Percentiles rank a stretch among this genome's conserved stretches.
These are phyloP conservation scores for Meriones psammophilus DNA, from an alignment of 2,797 vertebrate species.

Conservation along the genomic window DNA sequence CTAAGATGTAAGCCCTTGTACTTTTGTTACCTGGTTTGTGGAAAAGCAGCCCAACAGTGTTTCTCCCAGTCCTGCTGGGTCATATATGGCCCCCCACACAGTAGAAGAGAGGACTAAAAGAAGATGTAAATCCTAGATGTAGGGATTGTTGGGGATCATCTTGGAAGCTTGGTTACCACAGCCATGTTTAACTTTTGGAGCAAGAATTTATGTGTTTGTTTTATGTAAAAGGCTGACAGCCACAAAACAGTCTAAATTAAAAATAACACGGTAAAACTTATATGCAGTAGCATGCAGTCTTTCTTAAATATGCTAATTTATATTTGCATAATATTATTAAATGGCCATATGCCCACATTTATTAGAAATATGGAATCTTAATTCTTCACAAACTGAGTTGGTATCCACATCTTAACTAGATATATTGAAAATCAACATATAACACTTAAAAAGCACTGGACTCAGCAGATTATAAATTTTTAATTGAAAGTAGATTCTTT, in stretches of 20 bases:
- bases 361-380: slow-evolving; percentile 49
- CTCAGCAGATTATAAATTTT: neutral
- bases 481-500: neutral
- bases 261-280: slow-evolving; percentile 40
- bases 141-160: neutral
- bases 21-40: neutral
- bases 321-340: neutral
- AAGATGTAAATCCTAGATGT: neutral
- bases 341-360: neutral
- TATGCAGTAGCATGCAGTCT: neutral
- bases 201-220: slow-evolving; percentile 30
- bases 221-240: neutral
- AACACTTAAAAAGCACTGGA: neutral
- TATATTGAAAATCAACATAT: neutral
- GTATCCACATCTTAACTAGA: slow-evolving; percentile 33
- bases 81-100: neutral
- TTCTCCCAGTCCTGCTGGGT: neutral
- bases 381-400: neutral
- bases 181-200: slow-evolving; percentile 33
- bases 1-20: neutral
- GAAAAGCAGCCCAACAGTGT: neutral
- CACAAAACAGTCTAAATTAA: slow-evolving; percentile 49
- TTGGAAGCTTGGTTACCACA: neutral
- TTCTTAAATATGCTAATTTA: slow-evolving; percentile 12
- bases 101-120: neutral